Percentiles rank a stretch among this genome's conserved stretches.
phyloP scores from a whole-genome alignment of 2,797 vertebrate species.

The Craterocephalus amniculus region DNA sequence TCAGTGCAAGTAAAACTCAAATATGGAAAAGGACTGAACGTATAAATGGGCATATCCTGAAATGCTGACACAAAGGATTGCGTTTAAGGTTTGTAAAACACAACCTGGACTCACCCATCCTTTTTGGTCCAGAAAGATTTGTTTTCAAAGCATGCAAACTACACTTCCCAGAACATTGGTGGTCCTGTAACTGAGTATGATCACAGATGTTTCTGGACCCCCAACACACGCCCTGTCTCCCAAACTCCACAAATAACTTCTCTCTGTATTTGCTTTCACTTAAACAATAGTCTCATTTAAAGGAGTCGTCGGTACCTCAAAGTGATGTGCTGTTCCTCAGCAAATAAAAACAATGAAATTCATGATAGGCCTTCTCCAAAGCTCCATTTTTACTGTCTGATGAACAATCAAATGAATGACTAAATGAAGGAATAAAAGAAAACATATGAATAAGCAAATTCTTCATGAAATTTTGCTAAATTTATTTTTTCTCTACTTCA shows the following conservation, averaged over 20 bases:
- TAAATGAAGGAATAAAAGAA: slow-evolving; percentile 10
- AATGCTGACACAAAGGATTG: slow-evolving; percentile 30
- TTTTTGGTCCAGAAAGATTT: slow-evolving; percentile 52
- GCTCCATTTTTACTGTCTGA: slow-evolving; percentile 21
- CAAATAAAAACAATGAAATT: slow-evolving; percentile 1
- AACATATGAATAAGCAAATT: too few species aligned
- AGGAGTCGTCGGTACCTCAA: slow-evolving; percentile 24
- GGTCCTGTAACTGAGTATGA: slow-evolving; percentile 70
- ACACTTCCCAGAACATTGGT: slow-evolving; percentile 72
- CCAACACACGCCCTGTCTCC: too few species aligned
- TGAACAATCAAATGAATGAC: slow-evolving; percentile 12
- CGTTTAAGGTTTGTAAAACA: slow-evolving; percentile 48
- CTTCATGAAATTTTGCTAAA: neutral
- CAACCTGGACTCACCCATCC: slow-evolving; percentile 50
- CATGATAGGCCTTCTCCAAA: slow-evolving; percentile 1
- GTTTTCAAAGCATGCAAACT: slow-evolving; percentile 61
- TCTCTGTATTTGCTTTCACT: slow-evolving; percentile 7
- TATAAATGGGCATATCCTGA: slow-evolving; percentile 26
- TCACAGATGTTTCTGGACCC: slow-evolving; percentile 71
- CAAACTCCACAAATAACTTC: slow-evolving; percentile 2
- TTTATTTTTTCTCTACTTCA: neutral
- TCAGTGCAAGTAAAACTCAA: slow-evolving; percentile 10
- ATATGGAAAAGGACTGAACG: slow-evolving; percentile 6
- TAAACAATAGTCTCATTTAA: slow-evolving; percentile 28
- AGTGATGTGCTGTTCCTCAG: slow-evolving; percentile 23